Evolutionary conservation across 2,113 vertebrate species (phyloP).

Genomic region (Heterotilapia buettikoferi): DNA sequence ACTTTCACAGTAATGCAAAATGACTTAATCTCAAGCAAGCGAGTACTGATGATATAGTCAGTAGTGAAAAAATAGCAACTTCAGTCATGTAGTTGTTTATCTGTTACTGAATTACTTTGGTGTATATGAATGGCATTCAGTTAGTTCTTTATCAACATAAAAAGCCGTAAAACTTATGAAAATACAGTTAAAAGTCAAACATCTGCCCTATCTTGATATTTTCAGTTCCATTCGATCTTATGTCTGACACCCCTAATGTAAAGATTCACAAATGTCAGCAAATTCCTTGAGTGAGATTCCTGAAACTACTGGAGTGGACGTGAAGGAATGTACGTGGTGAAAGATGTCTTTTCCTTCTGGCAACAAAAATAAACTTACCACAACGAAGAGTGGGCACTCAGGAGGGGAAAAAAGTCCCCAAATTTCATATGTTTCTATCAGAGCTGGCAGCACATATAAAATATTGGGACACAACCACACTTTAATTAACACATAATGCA

Average conservation of each 20-base stretch:
- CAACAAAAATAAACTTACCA: background rate
- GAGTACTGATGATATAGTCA: background rate
- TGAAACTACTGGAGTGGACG: background rate
- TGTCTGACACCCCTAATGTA: background rate
- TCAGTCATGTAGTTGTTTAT: background rate
- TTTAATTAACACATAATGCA: background rate
- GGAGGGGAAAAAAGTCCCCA: background rate
- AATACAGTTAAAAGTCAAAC: background rate
- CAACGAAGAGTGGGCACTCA: rapidly evolving
- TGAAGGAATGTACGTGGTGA: rapidly evolving
- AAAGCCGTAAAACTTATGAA: rapidly evolving
- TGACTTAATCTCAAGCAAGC: background rate
- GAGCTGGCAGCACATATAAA: background rate
- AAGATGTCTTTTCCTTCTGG: rapidly evolving
- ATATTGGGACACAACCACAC: background rate
- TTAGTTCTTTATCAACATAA: background rate
- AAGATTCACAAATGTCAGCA: background rate
- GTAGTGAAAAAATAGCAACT: background rate
- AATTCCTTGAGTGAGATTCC: background rate
- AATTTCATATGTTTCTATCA: rapidly evolving
- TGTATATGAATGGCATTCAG: background rate
- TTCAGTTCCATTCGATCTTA: background rate
- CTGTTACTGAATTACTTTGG: background rate
- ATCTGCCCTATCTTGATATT: rapidly evolving
- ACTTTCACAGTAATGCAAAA: background rate